These are phyloP conservation scores for Lasiommata megera DNA, from an alignment of 2,888 invertebrate genomes.

Conservation along the genomic window DNA sequence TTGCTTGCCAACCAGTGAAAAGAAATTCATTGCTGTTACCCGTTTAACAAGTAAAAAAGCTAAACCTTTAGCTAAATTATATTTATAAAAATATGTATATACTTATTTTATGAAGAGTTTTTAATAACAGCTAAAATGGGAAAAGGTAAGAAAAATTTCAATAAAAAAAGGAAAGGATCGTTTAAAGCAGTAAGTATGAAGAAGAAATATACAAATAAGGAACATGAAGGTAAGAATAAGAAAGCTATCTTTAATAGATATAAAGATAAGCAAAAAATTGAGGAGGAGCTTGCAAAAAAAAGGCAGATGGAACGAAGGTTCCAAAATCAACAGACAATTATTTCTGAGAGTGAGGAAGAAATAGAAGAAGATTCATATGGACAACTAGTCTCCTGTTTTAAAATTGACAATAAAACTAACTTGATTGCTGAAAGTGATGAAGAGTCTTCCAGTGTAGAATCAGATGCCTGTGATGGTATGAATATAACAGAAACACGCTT, in stretches of 20 bases:
- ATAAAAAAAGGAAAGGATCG: slow-evolving; percentile 50
- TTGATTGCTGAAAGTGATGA: slow-evolving; percentile 50
- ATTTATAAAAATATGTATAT: too few species aligned
- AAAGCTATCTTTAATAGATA: slow-evolving; percentile 74
- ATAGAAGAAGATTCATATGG: slow-evolving; percentile 69
- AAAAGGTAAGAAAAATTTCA: slow-evolving; percentile 49
- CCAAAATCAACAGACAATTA: slow-evolving; percentile 54
- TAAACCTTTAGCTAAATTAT: too few species aligned
- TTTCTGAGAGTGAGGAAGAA: slow-evolving; percentile 74
- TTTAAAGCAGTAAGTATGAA: slow-evolving; percentile 44
- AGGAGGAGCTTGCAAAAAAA: slow-evolving; percentile 71
- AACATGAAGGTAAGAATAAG: slow-evolving; percentile 56
- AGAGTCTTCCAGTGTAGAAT: slow-evolving; percentile 34
- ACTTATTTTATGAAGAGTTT: too few species aligned
- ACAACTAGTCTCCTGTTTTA: slow-evolving; percentile 77
- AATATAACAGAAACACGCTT: neutral
- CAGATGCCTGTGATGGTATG: slow-evolving; percentile 20
- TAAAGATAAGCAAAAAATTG: slow-evolving; percentile 70
- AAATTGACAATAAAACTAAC: slow-evolving; percentile 40
- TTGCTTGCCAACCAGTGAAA: too few species aligned
- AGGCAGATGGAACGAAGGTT: slow-evolving; percentile 58
- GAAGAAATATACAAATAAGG: slow-evolving; percentile 52
- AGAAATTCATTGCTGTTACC: too few species aligned
- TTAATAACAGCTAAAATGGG: slow-evolving; percentile 44
- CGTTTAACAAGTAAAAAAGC: too few species aligned